Evolutionary conservation across 2,797 vertebrate genomes (phyloP).

Genomic region (Anas flavirostris): DNA sequence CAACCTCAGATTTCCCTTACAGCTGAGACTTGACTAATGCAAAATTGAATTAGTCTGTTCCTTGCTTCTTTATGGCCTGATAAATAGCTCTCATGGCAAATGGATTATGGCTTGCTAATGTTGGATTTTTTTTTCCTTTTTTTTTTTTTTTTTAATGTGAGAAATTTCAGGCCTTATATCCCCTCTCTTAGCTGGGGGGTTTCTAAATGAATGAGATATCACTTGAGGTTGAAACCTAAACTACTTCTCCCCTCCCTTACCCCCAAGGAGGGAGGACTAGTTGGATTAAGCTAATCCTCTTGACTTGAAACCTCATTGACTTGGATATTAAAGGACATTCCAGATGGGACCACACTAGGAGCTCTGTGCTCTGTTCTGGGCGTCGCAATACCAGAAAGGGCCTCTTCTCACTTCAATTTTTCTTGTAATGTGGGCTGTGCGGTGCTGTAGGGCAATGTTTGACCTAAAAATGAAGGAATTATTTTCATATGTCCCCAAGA

Average conservation of each 20-base stretch:
- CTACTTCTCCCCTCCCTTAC: conserved; percentile 28
- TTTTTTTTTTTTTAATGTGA: not conserved
- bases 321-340: conserved; percentile 44
- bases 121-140: not conserved
- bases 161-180: not conserved
- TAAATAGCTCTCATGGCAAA: not conserved
- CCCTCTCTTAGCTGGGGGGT: not conserved
- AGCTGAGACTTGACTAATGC: not conserved
- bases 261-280: not conserved
- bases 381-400: not conserved
- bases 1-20: not conserved
- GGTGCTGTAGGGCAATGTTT: conserved; percentile 53
- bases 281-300: conserved; percentile 40
- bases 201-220: conserved; percentile 45
- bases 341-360: conserved; percentile 60
- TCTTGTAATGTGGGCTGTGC: conserved; percentile 38
- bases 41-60: not conserved
- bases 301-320: not conserved
- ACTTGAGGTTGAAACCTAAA: conserved; percentile 48
- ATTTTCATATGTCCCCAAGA: conserved; percentile 57
- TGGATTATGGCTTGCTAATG: not conserved
- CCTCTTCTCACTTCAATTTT: not conserved
- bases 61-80: not conserved
- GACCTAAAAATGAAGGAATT: conserved; percentile 64
- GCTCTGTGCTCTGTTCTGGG: conserved; percentile 34